Conservation (phyloP, 2,797 vertebrate species). For the Schizopygopsis malacanthus region DNA sequence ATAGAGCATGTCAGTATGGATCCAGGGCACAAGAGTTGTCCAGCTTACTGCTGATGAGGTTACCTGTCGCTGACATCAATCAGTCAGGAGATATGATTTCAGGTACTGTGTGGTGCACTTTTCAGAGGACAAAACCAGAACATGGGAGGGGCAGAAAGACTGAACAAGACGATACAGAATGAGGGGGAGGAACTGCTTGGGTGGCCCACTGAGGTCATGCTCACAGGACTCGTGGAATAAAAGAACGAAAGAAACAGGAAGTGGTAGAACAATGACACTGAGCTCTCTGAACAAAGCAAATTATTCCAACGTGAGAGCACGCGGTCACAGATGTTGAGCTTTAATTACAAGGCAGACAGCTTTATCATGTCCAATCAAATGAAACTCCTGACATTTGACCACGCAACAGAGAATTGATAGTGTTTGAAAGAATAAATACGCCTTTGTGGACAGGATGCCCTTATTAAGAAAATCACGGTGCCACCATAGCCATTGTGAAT, state of each 20-base stretch:
- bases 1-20: background rate
- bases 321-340: constrained; percentile 52
- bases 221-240: constrained; percentile 63
- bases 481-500: constrained; percentile 56
- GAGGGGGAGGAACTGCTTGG: constrained; percentile 72
- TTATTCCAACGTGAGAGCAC: constrained; percentile 59
- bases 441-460: constrained; percentile 57
- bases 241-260: constrained; percentile 75
- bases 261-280: constrained; percentile 74
- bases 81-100: constrained; percentile 67
- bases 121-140: constrained; percentile 70
- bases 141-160: constrained; percentile 55
- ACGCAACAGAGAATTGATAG: constrained; percentile 48
- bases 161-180: constrained; percentile 56
- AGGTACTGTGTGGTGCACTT: constrained; percentile 46
- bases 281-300: constrained; percentile 67
- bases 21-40: background rate
- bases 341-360: constrained; percentile 65
- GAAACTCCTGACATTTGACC: constrained; percentile 61
- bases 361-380: constrained; percentile 65
- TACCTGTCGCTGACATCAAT: constrained; percentile 58
- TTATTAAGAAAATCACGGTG: constrained; percentile 62
- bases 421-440: constrained; percentile 57
- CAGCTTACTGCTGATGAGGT: background rate
- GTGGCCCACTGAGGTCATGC: constrained; percentile 84